Evolutionary conservation across 2,113 vertebrate species (phyloP).

Genomic region (Elgaria multicarinata): DNA sequence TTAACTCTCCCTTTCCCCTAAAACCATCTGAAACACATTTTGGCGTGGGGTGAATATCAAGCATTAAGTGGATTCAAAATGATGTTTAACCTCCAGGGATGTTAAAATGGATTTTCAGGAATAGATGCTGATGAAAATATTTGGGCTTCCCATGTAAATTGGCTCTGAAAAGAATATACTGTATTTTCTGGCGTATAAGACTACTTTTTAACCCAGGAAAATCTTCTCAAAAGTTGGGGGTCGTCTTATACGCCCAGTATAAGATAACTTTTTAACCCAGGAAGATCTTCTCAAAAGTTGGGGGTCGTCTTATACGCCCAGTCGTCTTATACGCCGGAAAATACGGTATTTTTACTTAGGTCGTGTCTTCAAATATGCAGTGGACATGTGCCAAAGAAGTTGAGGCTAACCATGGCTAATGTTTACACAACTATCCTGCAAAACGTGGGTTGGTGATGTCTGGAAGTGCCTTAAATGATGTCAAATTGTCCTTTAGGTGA

Average conservation of each 20-base stretch:
- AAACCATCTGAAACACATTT: neutral
- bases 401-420: neutral
- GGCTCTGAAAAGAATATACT: neutral
- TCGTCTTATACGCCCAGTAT: too few species aligned
- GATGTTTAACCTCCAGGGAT: neutral
- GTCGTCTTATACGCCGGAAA: too few species aligned
- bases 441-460: neutral
- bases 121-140: neutral
- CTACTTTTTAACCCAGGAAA: too few species aligned
- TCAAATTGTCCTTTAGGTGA: neutral
- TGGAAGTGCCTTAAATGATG: neutral
- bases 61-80: neutral
- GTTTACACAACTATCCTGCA: neutral
- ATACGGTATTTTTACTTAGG: neutral
- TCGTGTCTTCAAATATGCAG: neutral
- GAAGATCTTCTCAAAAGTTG: too few species aligned
- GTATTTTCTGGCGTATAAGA: too few species aligned
- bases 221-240: too few species aligned
- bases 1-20: neutral
- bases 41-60: neutral
- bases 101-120: neutral
- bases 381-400: too few species aligned
- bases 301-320: too few species aligned
- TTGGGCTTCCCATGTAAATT: neutral
- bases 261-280: too few species aligned